These are phyloP conservation scores for Ceyx melanurus DNA, from an alignment of 2,113 vertebrate genomes.

Conservation along the genomic window DNA sequence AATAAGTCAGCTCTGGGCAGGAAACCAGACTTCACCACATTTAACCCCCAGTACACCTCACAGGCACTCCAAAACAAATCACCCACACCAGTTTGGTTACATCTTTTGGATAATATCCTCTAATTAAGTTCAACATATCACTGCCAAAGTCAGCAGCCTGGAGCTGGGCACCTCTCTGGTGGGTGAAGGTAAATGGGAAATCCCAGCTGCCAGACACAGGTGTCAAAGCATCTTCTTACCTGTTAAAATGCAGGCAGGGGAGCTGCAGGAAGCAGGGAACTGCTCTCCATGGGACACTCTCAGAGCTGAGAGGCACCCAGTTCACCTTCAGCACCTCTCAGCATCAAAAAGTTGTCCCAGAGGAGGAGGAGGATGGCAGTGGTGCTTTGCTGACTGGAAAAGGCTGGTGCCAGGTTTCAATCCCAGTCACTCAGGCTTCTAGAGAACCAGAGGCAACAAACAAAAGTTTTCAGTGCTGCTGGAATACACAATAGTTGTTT, in stretches of 20 bases:
- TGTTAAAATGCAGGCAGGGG: not conserved
- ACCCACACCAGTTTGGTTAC: not conserved
- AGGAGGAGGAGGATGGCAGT: not conserved
- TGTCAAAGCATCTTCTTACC: not conserved
- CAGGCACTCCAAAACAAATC: not conserved
- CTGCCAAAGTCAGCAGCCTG: not conserved
- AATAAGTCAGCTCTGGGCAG: constrained; percentile 12
- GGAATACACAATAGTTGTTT: not conserved
- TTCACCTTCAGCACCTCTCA: not conserved
- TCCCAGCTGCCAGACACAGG: accelerated
- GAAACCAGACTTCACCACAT: not conserved
- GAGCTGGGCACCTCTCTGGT: not conserved
- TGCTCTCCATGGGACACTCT: not conserved
- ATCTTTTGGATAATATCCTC: not conserved
- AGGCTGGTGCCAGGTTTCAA: not conserved
- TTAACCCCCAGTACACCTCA: not conserved
- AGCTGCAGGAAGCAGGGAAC: not conserved
- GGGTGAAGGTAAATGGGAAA: not conserved
- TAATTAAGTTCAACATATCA: not conserved
- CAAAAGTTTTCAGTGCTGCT: not conserved
- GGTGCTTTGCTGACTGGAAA: not conserved
- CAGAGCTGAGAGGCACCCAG: too few relatives aligned
- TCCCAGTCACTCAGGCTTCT: not conserved
- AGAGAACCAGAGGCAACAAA: not conserved
- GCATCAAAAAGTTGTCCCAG: not conserved